Base-by-base conservation (phyloP, 2,797 vertebrate species). In the Poecilia velifera region DNA sequence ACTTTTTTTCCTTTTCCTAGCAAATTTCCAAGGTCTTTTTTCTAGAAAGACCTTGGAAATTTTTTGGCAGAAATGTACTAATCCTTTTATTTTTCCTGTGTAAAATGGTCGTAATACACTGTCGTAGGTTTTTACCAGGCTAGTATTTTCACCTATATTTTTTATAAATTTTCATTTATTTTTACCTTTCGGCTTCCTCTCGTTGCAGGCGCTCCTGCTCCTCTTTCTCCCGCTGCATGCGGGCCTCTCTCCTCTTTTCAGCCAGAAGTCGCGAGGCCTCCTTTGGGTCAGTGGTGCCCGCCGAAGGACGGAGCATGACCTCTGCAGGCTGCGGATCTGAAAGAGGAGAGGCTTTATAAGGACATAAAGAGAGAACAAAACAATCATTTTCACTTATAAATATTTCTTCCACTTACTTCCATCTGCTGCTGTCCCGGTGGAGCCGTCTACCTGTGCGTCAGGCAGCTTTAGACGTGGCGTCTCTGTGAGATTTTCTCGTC, bases 161-260 rank as follows among this genome's bases (percentile, higher is more conserved):
- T 53, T 53, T 45, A 12, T 45, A 34, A 34, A 34, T 34, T 34
- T 34, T 41, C 8, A 22, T n/a, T 41, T 7, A 39, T 57, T 28
- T 43, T 74, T 79, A 93, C 92, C 90, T 89, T 16, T 92, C 87
- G 0, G 71, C 83, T 79, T 93, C 92, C 81, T 91, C 93, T 74
- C 74, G 86, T 74, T 96, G 96, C 70, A 89, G 92, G 36, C 92
- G 94, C 87, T 98, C 97, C 79, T 95, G 94, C 74, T 98, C 97
- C 72, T 98, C 97, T 76, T 91, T 95, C 82, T 98, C 97, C 78
- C 97, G 94, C 81, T 97, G 97, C 72, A 97, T 94, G 57, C 98
- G 96, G 51, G 98, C 98, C 74, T 97, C 96, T 79, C 96, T 95
- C 74, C 98, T 96, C 92, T 96, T 98, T 84, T 99, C 98, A 13